A percentile compares a stretch with the other conserved stretches of the same genome.
These are phyloP conservation scores for Penaeus vannamei DNA, from an alignment of 1,140 invertebrate genomes.

Conservation along the genomic window DNA sequence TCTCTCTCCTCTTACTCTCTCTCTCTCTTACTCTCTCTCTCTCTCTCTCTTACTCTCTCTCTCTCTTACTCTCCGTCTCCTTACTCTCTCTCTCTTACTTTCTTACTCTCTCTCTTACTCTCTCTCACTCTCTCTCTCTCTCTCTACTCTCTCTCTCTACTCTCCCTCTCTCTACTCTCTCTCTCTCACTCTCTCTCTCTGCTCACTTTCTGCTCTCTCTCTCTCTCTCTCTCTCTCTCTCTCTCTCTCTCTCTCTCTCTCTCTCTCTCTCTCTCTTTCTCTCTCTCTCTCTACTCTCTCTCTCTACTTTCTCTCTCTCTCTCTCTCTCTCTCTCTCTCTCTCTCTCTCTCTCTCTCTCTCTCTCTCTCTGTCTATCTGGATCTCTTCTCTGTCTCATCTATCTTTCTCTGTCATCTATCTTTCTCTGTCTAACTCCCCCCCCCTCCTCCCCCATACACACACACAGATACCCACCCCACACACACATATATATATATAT, in stretches of 20 bases:
- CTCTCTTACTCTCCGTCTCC: neutral
- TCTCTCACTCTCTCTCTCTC: neutral
- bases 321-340: constrained; percentile 32
- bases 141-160: neutral
- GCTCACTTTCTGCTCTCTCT: neutral
- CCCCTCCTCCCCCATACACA: too few species aligned
- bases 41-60: constrained; percentile 39
- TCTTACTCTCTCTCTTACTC: neutral
- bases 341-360: constrained; percentile 27
- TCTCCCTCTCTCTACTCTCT: neutral
- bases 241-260: constrained; percentile 49
- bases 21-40: constrained; percentile 48
- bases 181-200: neutral
- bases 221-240: constrained; percentile 42
- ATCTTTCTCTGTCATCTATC: too few species aligned
- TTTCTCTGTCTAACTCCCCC: too few species aligned
- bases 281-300: neutral
- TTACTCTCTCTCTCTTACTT: neutral
- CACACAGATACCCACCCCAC: neutral
- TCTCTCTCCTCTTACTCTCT: constrained; percentile 26
- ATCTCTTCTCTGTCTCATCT: neutral
- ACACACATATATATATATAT: constrained; percentile 30
- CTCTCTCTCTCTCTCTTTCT: constrained; percentile 32
- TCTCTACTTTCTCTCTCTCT: neutral
- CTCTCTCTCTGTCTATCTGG: constrained; percentile 1